phyloP scores from a whole-genome alignment of 2,888 invertebrate genomes.

The Arrhopalites spinosus region DNA sequence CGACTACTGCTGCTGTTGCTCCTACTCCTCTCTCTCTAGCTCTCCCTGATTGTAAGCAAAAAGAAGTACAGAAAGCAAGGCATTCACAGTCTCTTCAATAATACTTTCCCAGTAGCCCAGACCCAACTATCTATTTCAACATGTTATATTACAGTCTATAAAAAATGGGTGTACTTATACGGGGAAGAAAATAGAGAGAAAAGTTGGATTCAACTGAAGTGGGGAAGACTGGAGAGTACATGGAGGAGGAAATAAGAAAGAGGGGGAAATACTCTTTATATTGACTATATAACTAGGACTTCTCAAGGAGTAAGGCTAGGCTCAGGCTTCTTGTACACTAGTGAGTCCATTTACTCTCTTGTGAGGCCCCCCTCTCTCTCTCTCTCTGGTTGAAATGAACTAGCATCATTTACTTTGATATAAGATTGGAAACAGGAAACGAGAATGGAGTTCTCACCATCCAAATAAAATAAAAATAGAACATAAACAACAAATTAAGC shows the following conservation, averaged over 20 bases:
- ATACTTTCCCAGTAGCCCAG: no score
- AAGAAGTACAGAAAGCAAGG: not conserved
- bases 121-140: no score
- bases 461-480: conserved; percentile 51
- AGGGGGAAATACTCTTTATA: no score
- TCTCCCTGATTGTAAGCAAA: not conserved
- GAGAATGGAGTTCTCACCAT: conserved; percentile 39
- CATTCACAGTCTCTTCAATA: not conserved
- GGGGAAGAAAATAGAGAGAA: not conserved
- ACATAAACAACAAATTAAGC: conserved; percentile 53
- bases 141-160: no score
- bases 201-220: conserved; percentile 1
- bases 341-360: not conserved
- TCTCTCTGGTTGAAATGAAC: conserved; percentile 42
- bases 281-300: no score
- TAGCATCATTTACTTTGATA: conserved; percentile 46
- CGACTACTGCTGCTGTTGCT: no score
- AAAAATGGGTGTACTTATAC: not conserved
- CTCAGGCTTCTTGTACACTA: no score
- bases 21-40: no score
- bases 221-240: not conserved
- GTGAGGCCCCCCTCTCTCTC: no score
- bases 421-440: conserved; percentile 48
- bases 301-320: not conserved
- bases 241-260: no score